phyloP scores from a whole-genome alignment of 2,113 vertebrate genomes.

The Xenus cinereus region DNA sequence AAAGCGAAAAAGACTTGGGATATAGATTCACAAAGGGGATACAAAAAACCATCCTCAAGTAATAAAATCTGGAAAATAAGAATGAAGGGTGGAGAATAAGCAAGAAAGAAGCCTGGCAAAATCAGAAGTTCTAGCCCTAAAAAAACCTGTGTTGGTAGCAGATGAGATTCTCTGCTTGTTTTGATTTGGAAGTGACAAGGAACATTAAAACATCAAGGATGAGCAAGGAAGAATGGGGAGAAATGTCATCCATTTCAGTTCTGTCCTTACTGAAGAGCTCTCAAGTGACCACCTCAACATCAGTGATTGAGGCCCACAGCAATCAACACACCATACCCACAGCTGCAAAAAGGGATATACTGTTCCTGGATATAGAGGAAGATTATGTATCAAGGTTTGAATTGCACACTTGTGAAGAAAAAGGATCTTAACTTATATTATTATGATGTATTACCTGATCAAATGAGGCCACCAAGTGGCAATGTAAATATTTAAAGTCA shows the following conservation, averaged over 20 bases:
- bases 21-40: neutral
- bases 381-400: neutral
- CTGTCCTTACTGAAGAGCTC: neutral
- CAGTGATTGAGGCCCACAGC: neutral
- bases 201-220: neutral
- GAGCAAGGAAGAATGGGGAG: neutral
- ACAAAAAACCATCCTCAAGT: neutral
- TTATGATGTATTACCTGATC: neutral
- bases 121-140: neutral
- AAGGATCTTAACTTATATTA: neutral
- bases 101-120: neutral
- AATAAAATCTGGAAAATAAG: neutral
- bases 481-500: neutral
- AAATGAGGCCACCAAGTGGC: constrained; percentile 57
- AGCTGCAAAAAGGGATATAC: neutral
- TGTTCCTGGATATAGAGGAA: neutral
- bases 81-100: neutral
- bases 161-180: neutral
- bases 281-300: neutral
- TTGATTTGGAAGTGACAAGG: neutral
- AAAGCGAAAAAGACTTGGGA: neutral
- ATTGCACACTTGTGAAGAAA: neutral
- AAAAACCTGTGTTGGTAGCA: neutral
- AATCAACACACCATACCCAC: neutral
- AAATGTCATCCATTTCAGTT: neutral